Evolutionary conservation across 2,797 vertebrate genomes (phyloP), one percentile per base, ranked within the genome.

Genomic region (Sebastes trivittatus): DNA sequence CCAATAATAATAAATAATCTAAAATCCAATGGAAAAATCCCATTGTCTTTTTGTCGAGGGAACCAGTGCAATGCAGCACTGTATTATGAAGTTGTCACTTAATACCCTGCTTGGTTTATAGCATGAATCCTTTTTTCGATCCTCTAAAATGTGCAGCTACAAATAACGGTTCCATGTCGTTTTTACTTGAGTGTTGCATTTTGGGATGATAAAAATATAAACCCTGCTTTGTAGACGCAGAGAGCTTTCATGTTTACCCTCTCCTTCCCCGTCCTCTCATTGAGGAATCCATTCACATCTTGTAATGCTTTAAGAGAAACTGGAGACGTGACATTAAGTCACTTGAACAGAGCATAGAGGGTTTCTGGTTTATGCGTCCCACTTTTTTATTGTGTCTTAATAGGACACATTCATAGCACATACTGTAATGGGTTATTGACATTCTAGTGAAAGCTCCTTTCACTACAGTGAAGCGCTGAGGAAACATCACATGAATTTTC

Each of bases 361-460:
- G 5, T 68, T 32, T 78, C 62, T 86, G 76, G 52, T 88, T 89
- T 87, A 81, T 71, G 75, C 75, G 77, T 80, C 78, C 77, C 67
- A 23, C 58, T 75, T 88, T 81, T 81, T 91, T 81, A 84, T 83
- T 85, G 70, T 75, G 54, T 79, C 70, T 85, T 80, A 89, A 91
- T 86, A 79, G 75, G 81, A 86, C 83, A 82, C 77, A 74, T 85
- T 89, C 68, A 86, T 72, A 75, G 83, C 77, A 67, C 80, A 75
- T 34, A 58, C 72, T 81, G 65, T 85, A 69, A 88, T 77, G 77
- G 60, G 73, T 81, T 88, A 88, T 78, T 90, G 84, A 81, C 72
- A 30, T 54, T 52, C 11, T 30, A 66, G 55, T 75, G 74, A 92
- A 87, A 78, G 80, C 56, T 61, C 36, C 55, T 77, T 81, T 83